Evolutionary conservation across 2,113 vertebrate species (phyloP), one percentile per base, ranked within the genome.

Genomic region (Cottus gobio): DNA sequence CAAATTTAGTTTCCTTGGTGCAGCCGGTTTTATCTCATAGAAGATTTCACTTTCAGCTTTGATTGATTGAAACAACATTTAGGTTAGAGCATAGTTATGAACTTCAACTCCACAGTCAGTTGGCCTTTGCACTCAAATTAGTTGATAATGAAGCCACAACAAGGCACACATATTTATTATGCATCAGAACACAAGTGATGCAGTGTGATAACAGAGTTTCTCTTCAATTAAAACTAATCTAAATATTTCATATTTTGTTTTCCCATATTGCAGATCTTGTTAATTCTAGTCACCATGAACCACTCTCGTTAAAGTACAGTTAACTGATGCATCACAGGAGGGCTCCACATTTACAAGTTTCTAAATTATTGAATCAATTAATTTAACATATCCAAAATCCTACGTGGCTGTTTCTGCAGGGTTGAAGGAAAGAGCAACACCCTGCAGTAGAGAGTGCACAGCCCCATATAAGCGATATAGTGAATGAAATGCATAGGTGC

Each of bases 401-500:
- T 16, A 1, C 1, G 0, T 42, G 30, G n/a, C 26, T 75, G 10
- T 56, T 56, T 69, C 12, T 69, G 20, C 28, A 39, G n/a, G 22
- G 11, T 42, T 42, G 11, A n/a, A 58, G 12, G 31, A 39, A 28
- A 30, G 44, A 67, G 18, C 64, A 37, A 26, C 10, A 16, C 7
- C 10, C 5, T 54, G 52, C 44, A n/a, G 58, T 18, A 42, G 34
- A 24, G 31, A 26, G 24, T 42, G n/a, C 50, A n/a, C 5, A 0
- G 6, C 18, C 20, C 26, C 46, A 50, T 18, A 63, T 44, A 79
- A 28, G 52, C 62, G 52, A 60, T 28, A 16, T 24, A 31, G 36
- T 85, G 58, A n/a, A 18, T 50, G 63, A 63, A 42, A 71, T 71
- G 28, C 61, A 73, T 15, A 52, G 34, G 46, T 65, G 48, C 61